Base-by-base conservation (phyloP, 2,113 vertebrate genomes). In the Myxocyprinus asiaticus region DNA sequence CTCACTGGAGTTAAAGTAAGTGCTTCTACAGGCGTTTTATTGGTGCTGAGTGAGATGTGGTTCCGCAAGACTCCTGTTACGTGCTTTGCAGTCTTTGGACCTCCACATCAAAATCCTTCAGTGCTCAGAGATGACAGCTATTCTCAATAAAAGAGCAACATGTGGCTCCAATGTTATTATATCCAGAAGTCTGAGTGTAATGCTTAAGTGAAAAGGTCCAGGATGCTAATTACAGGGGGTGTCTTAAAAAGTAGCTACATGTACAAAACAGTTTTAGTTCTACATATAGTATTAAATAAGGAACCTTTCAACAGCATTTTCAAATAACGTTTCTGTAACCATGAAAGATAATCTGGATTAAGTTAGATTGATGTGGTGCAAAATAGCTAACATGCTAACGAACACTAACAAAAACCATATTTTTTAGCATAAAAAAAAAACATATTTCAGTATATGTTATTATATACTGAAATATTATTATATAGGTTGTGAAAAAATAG, bases 41-140 rank as follows among this genome's bases (percentile, higher is more conserved):
- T n/a, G 5, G 68, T 76, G 81, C 51, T 77, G 81, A 85, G 68
- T 72, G 77, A 85, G 74, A 74, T 76, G 77, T 72, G 51, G 62
- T 63, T 80, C 62, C 47, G 11, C 10, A 3, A 6, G 50, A 70
- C 47, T 76, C 63, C 15, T 22, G 56, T 77, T 77, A 48, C 42
- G 50, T 0, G 8, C 62, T 65, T 10, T 15, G 12, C 47, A 56
- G 51, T 77, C 15, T 64, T 15, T 44, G 17, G 8, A 79, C 33
- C 45, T 65, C 79, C 59, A 68, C 64, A 78, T 78, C 58, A 68
- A 81, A 81, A 56, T 48, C 77, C 10, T 42, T 42, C 12, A 44
- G 53, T 4, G n/a, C 45, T 22, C 50, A 61, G 22, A 74, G 64
- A 43, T 59, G 80, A 80, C 81, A 65, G 73, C 50, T 58, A 56